Conservation (phyloP, 1,140 invertebrate species). For the Cotesia chilonis region DNA sequence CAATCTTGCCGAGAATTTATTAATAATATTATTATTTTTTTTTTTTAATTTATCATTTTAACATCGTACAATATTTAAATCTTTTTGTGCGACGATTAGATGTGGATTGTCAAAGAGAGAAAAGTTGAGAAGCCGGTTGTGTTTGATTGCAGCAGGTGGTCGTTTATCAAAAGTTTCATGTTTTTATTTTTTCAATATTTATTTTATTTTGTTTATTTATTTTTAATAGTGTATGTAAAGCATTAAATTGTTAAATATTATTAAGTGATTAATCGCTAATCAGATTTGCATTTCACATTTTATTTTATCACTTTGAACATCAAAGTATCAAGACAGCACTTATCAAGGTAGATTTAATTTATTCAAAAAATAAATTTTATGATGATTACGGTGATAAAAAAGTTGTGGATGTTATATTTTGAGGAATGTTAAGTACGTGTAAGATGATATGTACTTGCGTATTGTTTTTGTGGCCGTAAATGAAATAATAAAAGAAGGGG, state of each 20-base stretch:
- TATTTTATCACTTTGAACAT: background rate
- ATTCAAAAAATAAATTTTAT: too few species aligned
- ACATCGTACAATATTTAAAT: too few species aligned
- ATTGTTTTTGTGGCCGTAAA: background rate
- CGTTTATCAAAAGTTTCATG: background rate
- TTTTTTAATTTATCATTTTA: background rate
- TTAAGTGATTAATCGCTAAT: background rate
- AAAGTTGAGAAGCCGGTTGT: too few species aligned
- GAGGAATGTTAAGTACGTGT: conserved; percentile 19
- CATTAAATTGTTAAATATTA: background rate
- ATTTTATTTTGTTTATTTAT: background rate
- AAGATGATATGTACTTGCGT: background rate
- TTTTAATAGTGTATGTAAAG: background rate
- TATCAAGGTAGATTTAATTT: too few species aligned
- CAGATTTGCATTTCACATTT: background rate
- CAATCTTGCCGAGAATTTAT: background rate
- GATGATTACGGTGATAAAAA: background rate
- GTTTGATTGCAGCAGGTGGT: too few species aligned
- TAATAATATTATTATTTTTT: background rate
- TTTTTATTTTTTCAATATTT: background rate
- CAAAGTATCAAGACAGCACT: too few species aligned
- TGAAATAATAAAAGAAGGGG: too few species aligned
- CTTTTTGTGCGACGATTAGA: too few species aligned
- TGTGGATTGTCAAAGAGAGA: too few species aligned
- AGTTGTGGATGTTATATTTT: background rate